A percentile compares a stretch with the other conserved stretches of the same genome.
Evolutionary conservation across 2,888 invertebrate species (phyloP).

Genomic region (Drosophila barbarae): DNA sequence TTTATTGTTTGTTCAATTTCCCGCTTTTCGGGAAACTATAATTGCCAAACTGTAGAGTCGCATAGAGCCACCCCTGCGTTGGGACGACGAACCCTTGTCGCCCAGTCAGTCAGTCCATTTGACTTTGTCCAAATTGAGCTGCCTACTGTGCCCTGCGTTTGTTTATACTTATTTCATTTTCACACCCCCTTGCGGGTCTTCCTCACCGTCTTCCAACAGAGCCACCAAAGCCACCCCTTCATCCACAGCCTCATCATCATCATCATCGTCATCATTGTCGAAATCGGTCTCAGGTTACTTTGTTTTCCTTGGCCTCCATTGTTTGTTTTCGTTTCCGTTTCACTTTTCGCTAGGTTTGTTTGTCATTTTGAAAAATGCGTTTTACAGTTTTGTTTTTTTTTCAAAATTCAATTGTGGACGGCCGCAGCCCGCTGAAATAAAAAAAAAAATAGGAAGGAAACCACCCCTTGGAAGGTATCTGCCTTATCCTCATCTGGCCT

Average conservation of each 20-base stretch:
- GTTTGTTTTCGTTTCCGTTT: slow-evolving; percentile 72
- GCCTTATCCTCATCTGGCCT: slow-evolving; percentile 9
- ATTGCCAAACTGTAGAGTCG: slow-evolving; percentile 29
- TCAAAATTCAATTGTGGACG: slow-evolving; percentile 66
- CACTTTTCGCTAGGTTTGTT: slow-evolving; percentile 62
- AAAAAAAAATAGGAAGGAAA: slow-evolving; percentile 9
- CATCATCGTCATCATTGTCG: slow-evolving; percentile 45
- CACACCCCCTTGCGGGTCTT: slow-evolving; percentile 55
- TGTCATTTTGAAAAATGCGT: slow-evolving; percentile 61
- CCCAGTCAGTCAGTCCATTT: slow-evolving; percentile 43
- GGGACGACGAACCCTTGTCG: slow-evolving; percentile 18
- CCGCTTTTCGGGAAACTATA: slow-evolving; percentile 17
- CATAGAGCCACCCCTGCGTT: slow-evolving; percentile 18
- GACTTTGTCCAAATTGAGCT: slow-evolving; percentile 56
- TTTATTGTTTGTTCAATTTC: slow-evolving; percentile 21
- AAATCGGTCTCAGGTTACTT: slow-evolving; percentile 64
- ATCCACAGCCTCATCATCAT: slow-evolving; percentile 14
- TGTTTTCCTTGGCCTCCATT: slow-evolving; percentile 62
- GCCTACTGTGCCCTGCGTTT: slow-evolving; percentile 56
- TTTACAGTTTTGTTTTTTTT: slow-evolving; percentile 30
- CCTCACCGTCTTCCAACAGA: too few species aligned
- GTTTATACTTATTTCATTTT: slow-evolving; percentile 73
- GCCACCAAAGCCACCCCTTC: slow-evolving; percentile 24
- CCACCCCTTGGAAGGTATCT: slow-evolving; percentile 47
- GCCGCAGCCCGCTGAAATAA: slow-evolving; percentile 51